Conservation (phyloP, 2,888 invertebrate genomes). For the Phyllotreta cruciferae region DNA sequence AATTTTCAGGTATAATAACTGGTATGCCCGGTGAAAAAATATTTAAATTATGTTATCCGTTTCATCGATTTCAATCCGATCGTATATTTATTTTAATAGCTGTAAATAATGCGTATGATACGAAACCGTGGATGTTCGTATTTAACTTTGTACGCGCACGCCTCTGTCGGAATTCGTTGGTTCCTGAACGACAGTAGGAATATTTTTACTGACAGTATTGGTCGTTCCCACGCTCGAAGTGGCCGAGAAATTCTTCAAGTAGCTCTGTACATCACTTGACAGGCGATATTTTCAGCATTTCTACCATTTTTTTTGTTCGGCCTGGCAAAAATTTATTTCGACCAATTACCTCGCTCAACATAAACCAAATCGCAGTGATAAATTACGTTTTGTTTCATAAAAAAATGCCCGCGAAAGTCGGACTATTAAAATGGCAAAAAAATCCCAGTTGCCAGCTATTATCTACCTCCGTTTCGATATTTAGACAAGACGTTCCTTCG, state of each 20-base stretch:
- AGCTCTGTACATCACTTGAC: constrained; percentile 53
- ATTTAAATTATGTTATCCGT: too few species aligned
- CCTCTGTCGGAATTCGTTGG: constrained; percentile 51
- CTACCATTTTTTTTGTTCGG: constrained; percentile 31
- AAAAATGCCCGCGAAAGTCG: too few species aligned
- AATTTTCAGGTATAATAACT: too few species aligned
- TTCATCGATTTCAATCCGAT: too few species aligned
- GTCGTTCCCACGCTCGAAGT: constrained; percentile 64
- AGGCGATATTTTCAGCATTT: constrained; percentile 51
- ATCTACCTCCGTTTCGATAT: too few species aligned
- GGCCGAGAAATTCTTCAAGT: constrained; percentile 44
- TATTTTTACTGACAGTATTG: constrained; percentile 63
- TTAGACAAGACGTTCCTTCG: too few species aligned
- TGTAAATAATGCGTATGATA: too few species aligned
- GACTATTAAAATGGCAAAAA: too few species aligned
- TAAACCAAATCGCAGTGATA: constrained; percentile 19
- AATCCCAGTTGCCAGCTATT: too few species aligned
- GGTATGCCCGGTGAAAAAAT: too few species aligned
- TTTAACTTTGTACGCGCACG: constrained; percentile 48
- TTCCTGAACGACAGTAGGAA: constrained; percentile 53
- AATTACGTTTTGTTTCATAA: constrained; percentile 2
- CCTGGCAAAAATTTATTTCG: constrained; percentile 26
- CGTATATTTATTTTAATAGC: too few species aligned
- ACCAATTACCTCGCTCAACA: constrained; percentile 25
- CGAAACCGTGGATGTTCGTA: background rate